phyloP scores from a whole-genome alignment of 2,888 invertebrate species.

The Tenthredo distinguenda region DNA sequence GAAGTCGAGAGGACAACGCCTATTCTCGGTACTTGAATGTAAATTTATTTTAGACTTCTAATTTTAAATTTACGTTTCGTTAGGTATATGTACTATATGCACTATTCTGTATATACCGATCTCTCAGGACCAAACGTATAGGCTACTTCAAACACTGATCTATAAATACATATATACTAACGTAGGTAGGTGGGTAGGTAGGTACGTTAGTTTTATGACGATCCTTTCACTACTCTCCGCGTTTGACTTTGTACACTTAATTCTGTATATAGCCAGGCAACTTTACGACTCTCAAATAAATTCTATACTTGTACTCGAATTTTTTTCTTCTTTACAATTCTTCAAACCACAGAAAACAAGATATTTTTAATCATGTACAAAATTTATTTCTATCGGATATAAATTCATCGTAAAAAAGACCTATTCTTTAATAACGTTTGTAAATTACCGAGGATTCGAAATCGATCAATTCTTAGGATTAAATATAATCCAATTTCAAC shows the following conservation, averaged over 20 bases:
- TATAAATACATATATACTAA: not conserved
- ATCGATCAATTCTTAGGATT: not conserved
- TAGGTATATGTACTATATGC: not conserved
- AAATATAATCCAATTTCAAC: not conserved
- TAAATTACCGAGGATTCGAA: not conserved
- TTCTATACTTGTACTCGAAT: not conserved
- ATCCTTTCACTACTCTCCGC: conserved; percentile 9
- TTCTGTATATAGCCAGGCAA: not conserved
- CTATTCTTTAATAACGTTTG: no score
- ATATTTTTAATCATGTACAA: not conserved
- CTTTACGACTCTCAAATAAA: not conserved
- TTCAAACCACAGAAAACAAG: not conserved
- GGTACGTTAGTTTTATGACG: not conserved
- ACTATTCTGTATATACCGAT: not conserved
- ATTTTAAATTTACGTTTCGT: conserved; percentile 33
- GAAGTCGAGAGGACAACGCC: conserved; percentile 16
- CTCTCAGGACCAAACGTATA: conserved; percentile 3
- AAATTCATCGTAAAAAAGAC: no score
- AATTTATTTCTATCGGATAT: no score
- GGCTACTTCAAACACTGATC: conserved; percentile 5
- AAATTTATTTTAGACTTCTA: conserved; percentile 39
- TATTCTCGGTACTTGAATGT: conserved; percentile 13
- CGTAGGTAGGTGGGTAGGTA: not conserved
- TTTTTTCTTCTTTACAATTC: not conserved
- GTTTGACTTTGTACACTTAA: conserved; percentile 9